Percentiles rank a stretch among this genome's conserved stretches.
phyloP scores from a whole-genome alignment of 2,113 vertebrate genomes.

The Tragulus kanchil region DNA sequence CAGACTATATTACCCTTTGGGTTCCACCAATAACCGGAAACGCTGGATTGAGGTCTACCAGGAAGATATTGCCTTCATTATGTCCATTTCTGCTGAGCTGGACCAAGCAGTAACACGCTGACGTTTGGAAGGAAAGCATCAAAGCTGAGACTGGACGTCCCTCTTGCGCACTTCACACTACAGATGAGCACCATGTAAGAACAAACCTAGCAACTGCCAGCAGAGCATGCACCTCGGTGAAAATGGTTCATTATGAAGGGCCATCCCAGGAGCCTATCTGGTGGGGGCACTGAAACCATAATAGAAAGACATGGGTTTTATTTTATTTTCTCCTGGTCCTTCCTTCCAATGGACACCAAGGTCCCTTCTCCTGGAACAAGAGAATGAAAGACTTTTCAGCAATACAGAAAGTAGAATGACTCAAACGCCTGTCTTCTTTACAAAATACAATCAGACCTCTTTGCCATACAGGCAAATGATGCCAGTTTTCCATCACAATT shows the following conservation, averaged over 20 bases:
- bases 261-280: no score
- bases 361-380: fast-evolving
- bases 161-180: neutral
- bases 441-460: neutral
- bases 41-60: fast-evolving
- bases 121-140: neutral
- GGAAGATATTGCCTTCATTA: fast-evolving
- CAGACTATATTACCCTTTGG: neutral
- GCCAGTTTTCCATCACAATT: neutral
- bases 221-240: neutral
- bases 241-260: neutral
- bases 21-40: neutral
- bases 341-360: fast-evolving
- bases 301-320: no score
- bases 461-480: neutral
- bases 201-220: neutral
- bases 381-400: neutral
- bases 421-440: neutral
- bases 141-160: fast-evolving
- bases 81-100: fast-evolving
- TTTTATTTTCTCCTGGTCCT: neutral
- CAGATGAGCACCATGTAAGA: neutral
- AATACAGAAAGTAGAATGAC: neutral
- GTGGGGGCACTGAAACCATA: neutral
- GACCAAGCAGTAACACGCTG: fast-evolving